Base-by-base conservation (phyloP, 2,888 invertebrate genomes). In the Diarsia dahlii region DNA sequence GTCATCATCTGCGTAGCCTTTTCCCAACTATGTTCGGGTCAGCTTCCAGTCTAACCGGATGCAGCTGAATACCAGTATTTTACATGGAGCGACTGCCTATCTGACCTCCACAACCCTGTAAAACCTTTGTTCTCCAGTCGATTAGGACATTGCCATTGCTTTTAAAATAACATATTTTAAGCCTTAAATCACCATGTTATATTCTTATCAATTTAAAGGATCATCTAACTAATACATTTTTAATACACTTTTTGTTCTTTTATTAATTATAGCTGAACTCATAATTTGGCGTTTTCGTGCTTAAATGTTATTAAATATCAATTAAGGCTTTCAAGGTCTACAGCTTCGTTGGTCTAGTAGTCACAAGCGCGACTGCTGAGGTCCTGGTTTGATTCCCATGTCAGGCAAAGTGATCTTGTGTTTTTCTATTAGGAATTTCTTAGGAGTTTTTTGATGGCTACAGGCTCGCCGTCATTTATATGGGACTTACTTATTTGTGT, bases 261-360 rank as follows among this genome's bases (percentile, higher is more conserved):
- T 69, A 82, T 84, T 82, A 82, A 82, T 74, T 62, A 15, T 28
- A 34, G 34, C 0, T 13, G 13, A 63, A 48, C 4, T 20, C n/a
- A 13, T 84, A 80, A 84, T 83, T 84, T 62, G 68, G 65, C 56
- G 52, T 71, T 71, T 76, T 77, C 85, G 71, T 83, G 82, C n/a
- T 13, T 34, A 76, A 65, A 71, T 63, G 73, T 71, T 68, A 81
- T 83, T 83, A 83, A 84, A 83, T 65, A 74, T 45, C 76, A 76
- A 83, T 83, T 76, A 84, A 0, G 56, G 13, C 3, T 50, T n/a
- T 63, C 46, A 60, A 46, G n/a, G 15, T 39, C 39, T 39, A 39
- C 39, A 5, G 39, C 39, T 5, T 39, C 39, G 39, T 39, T 39
- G 39, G 39, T 39, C 39, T 39, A 5, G 39, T 39, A 5, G 39